Evolutionary conservation across 2,797 vertebrate species (phyloP).

Genomic region (Morelia viridis): DNA sequence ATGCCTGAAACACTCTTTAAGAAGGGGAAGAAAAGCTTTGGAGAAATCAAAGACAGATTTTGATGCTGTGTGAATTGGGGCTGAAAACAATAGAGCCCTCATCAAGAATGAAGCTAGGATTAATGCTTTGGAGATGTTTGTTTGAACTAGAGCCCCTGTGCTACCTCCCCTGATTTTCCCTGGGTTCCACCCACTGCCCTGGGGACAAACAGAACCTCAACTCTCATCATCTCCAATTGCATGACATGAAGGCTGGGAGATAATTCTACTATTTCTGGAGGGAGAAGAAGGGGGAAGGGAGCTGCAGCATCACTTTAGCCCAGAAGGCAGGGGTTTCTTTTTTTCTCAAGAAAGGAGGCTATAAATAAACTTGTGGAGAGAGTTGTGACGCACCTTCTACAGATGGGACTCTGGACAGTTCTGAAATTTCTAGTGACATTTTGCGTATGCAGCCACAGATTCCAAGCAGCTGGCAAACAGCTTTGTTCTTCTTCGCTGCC

Average conservation of each 20-base stretch:
- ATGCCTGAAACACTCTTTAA: background rate
- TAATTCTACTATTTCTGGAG: background rate
- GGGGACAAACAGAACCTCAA: background rate
- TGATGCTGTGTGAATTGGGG: background rate
- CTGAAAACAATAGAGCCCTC: background rate
- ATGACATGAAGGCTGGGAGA: background rate
- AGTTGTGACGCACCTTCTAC: slow-evolving; percentile 26
- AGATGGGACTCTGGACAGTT: slow-evolving; percentile 12
- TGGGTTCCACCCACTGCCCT: background rate
- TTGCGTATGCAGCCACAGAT: background rate
- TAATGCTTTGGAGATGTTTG: background rate
- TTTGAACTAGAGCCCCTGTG: background rate
- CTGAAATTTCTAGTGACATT: slow-evolving; percentile 1
- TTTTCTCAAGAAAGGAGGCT: background rate
- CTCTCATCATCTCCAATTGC: background rate
- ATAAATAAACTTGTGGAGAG: background rate
- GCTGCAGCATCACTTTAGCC: background rate
- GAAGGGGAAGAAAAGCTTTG: background rate
- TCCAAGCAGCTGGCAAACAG: background rate
- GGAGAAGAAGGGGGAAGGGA: background rate
- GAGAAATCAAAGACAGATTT: background rate
- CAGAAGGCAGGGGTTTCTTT: background rate
- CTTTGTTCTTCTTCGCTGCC: background rate
- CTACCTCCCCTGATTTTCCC: background rate
- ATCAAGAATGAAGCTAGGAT: background rate